A percentile compares a stretch with the other conserved stretches of the same genome.
phyloP scores from a whole-genome alignment of 1,140 invertebrate species.

The Contarinia nasturtii region DNA sequence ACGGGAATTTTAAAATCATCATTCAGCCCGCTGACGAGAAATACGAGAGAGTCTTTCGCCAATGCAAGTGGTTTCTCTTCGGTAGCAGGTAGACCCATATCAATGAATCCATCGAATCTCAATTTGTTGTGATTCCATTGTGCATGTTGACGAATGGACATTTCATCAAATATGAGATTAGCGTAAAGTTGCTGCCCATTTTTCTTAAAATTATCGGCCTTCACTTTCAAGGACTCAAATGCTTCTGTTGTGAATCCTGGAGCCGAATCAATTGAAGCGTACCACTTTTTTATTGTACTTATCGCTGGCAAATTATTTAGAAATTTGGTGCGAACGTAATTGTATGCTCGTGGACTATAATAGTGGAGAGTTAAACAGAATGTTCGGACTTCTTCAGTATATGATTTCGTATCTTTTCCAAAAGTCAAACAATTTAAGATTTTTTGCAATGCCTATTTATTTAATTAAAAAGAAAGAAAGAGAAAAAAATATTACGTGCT shows the following conservation, averaged over 20 bases:
- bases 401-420: too few species aligned
- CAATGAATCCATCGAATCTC: neutral
- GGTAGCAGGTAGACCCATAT: neutral
- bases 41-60: constrained; percentile 7
- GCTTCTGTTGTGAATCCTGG: neutral
- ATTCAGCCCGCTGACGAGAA: neutral
- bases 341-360: constrained; percentile 17
- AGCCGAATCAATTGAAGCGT: constrained; percentile 4
- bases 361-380: constrained; percentile 21
- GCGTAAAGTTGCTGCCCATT: neutral
- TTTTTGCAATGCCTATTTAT: too few species aligned
- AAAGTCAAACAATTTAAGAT: too few species aligned
- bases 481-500: too few species aligned
- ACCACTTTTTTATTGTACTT: constrained; percentile 16
- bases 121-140: neutral
- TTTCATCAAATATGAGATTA: neutral
- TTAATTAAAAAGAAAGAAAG: too few species aligned
- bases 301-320: constrained; percentile 14
- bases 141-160: neutral
- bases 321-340: constrained; percentile 17
- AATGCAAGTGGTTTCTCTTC: neutral
- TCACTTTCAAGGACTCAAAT: neutral
- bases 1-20: neutral
- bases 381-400: constrained; percentile 4
- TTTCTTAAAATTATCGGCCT: neutral